Evolutionary conservation across 2,113 vertebrate species (phyloP).

Genomic region (Romanogobio albipinnatus): DNA sequence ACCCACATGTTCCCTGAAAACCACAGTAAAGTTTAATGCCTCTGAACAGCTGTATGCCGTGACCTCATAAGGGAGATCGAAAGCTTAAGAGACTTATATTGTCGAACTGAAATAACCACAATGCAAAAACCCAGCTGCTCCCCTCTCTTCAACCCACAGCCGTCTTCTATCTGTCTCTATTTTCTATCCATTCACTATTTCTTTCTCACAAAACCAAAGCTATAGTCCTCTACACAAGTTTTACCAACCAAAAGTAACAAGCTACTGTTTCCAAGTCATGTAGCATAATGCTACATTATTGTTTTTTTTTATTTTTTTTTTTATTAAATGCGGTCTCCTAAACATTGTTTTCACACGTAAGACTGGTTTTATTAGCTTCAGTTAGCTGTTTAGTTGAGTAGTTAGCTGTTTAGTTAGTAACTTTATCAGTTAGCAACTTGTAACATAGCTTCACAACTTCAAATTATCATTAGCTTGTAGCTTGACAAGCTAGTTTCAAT

Average conservation of each 20-base stretch:
- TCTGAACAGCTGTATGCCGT: constrained; percentile 46
- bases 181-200: not conserved
- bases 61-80: constrained; percentile 38
- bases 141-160: constrained; percentile 2
- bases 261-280: not conserved
- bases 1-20: constrained; percentile 29
- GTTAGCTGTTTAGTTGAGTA: not conserved
- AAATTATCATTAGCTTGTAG: not conserved
- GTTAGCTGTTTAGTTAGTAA: not conserved
- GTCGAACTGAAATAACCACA: constrained; percentile 40
- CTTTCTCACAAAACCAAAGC: not conserved
- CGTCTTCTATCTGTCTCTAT: not conserved
- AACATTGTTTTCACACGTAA: not conserved
- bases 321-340: not conserved
- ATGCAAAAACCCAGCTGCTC: constrained; percentile 50
- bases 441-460: not conserved
- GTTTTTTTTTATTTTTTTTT: no score
- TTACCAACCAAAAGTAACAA: not conserved
- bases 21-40: constrained; percentile 46
- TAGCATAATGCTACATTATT: not conserved
- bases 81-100: constrained; percentile 26
- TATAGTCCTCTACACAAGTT: not conserved
- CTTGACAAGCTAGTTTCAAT: not conserved
- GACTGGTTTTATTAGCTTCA: not conserved
- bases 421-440: not conserved